Evolutionary conservation across 2,888 invertebrate genomes (phyloP).

Genomic region (Aleiodes testaceus): DNA sequence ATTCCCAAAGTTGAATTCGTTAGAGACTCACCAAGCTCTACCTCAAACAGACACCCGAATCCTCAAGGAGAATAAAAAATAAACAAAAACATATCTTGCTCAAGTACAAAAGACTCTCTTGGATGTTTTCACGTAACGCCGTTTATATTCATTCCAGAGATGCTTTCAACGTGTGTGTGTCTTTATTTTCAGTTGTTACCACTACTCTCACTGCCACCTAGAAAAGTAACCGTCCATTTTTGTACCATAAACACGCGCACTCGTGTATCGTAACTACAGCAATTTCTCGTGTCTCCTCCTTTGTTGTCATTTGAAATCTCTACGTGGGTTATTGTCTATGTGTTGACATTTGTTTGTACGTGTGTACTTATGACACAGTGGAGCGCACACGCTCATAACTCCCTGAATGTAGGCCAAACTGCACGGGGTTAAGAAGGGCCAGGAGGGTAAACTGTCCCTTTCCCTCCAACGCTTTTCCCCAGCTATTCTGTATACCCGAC

Average conservation of each 20-base stretch:
- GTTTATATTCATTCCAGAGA: slow-evolving; percentile 39
- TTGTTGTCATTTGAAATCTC: background rate
- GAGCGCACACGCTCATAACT: slow-evolving; percentile 57
- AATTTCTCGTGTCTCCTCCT: background rate
- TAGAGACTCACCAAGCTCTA: background rate
- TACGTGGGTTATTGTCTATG: background rate
- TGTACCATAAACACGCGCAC: slow-evolving; percentile 22
- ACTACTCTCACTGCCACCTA: slow-evolving; percentile 1
- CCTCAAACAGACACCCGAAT: slow-evolving; percentile 21
- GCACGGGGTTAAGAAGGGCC: slow-evolving; percentile 40
- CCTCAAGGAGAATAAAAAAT: background rate
- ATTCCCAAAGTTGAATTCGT: slow-evolving; percentile 22
- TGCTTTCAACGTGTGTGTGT: slow-evolving; percentile 23
- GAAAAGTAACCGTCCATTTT: slow-evolving; percentile 33
- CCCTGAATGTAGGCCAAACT: slow-evolving; percentile 61
- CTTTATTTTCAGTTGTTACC: slow-evolving; percentile 26
- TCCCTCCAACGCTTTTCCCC: slow-evolving; percentile 5
- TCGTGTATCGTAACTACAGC: slow-evolving; percentile 15
- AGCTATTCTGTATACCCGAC: slow-evolving; percentile 50
- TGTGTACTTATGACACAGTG: slow-evolving; percentile 56
- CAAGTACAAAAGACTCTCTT: slow-evolving; percentile 33
- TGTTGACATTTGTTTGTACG: slow-evolving; percentile 10
- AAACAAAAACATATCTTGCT: background rate
- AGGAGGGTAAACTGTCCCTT: slow-evolving; percentile 9
- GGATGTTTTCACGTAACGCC: slow-evolving; percentile 30